phyloP scores from a whole-genome alignment of 2,888 invertebrate species.

The Parthenolecanium corni region DNA sequence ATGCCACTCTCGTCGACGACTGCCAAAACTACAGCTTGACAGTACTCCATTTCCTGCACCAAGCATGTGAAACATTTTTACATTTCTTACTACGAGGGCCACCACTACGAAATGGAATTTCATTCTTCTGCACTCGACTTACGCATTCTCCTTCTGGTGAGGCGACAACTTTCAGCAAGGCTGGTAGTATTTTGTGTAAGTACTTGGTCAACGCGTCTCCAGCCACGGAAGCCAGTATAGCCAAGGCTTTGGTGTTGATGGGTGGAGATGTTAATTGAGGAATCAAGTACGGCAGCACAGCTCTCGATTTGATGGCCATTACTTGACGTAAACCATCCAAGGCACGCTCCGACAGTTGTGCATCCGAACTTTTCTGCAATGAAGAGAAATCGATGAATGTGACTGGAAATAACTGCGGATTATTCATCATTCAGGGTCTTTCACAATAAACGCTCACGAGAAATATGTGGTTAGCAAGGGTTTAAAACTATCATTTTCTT shows the following conservation, averaged over 20 bases:
- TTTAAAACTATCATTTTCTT: too few species aligned
- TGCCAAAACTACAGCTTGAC: constrained; percentile 83
- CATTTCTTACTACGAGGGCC: too few species aligned
- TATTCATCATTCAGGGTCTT: too few species aligned
- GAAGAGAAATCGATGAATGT: constrained; percentile 23
- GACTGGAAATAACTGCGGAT: neutral
- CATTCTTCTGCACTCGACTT: neutral
- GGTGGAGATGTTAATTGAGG: constrained; percentile 83
- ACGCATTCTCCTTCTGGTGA: constrained; percentile 24
- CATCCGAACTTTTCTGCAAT: constrained; percentile 60
- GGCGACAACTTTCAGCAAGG: constrained; percentile 48
- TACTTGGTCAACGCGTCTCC: constrained; percentile 85
- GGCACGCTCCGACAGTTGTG: constrained; percentile 71
- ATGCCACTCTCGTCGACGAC: constrained; percentile 80
- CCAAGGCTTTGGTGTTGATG: constrained; percentile 84
- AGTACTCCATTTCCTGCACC: constrained; percentile 69
- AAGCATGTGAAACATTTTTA: neutral
- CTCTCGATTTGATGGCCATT: constrained; percentile 91
- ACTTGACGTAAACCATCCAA: constrained; percentile 93
- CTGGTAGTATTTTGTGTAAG: constrained; percentile 81
- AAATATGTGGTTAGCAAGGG: too few species aligned
- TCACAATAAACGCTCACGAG: too few species aligned
- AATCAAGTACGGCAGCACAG: constrained; percentile 89
- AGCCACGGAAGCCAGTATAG: constrained; percentile 87
- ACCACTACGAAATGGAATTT: neutral